Percentiles rank a stretch among this genome's conserved stretches.
phyloP scores from a whole-genome alignment of 2,888 invertebrate genomes.

The Aphelenchoides bicaudatus region DNA sequence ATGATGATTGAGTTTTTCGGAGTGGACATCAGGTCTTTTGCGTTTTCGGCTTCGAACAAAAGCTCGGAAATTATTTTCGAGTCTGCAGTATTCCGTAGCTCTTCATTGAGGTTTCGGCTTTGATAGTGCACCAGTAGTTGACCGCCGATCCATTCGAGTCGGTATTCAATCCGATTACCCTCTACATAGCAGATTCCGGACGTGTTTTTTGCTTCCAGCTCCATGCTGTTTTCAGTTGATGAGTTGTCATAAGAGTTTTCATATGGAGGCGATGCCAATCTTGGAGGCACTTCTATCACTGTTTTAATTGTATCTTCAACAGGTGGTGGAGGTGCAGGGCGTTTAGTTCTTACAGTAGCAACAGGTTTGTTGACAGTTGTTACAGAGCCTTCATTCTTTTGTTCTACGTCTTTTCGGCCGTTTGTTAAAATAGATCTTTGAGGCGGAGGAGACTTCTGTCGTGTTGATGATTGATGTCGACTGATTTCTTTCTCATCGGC shows the following conservation, averaged over 20 bases:
- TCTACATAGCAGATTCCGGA: conserved; percentile 15
- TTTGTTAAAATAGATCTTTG: background rate
- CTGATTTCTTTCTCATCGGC: conserved; percentile 15
- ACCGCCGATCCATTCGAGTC: background rate
- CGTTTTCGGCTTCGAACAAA: background rate
- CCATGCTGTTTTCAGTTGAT: conserved; percentile 15
- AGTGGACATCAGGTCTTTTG: background rate
- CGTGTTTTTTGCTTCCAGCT: background rate
- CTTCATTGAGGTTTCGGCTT: background rate
- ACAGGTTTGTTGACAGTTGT: background rate
- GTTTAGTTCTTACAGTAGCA: too few species aligned
- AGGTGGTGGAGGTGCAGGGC: too few species aligned
- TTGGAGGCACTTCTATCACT: too few species aligned
- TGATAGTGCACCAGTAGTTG: conserved; percentile 14
- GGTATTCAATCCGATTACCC: conserved; percentile 15
- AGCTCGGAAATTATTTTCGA: too few species aligned
- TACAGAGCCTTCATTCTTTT: conserved; percentile 1
- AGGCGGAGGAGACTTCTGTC: background rate
- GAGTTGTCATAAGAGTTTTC: conserved; percentile 1
- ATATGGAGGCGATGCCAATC: too few species aligned
- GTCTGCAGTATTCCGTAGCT: background rate
- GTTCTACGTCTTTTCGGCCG: background rate
- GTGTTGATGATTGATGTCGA: background rate
- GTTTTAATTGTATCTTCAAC: too few species aligned
- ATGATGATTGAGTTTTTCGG: background rate